These are phyloP conservation scores for Mactromeris polynyma DNA, from an alignment of 2,888 invertebrate genomes.

Conservation along the genomic window DNA sequence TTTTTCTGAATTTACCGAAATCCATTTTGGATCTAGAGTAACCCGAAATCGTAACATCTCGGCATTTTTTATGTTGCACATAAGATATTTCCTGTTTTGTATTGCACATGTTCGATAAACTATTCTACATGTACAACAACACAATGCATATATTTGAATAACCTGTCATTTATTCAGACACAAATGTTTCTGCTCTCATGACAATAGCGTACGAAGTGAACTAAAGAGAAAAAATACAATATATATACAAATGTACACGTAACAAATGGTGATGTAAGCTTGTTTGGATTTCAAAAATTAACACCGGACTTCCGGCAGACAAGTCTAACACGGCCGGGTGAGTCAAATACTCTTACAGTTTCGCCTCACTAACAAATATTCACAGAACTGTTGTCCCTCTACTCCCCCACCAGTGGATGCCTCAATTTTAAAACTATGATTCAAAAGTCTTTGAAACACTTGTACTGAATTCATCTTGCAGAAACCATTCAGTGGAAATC, in stretches of 20 bases:
- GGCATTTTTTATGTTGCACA: too few species aligned
- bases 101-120: too few species aligned
- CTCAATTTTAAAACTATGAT: constrained; percentile 92
- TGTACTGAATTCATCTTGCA: constrained; percentile 96
- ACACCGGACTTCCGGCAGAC: neutral
- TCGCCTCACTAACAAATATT: constrained; percentile 92
- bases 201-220: neutral
- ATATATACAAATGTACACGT: too few species aligned
- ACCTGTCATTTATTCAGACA: constrained; percentile 4
- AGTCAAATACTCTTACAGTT: constrained; percentile 26
- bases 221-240: neutral
- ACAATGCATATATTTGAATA: neutral
- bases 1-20: too few species aligned
- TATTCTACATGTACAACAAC: too few species aligned
- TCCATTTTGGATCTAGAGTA: too few species aligned
- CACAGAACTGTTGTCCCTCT: constrained; percentile 96
- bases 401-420: constrained; percentile 95
- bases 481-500: constrained; percentile 95
- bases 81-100: too few species aligned
- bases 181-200: neutral
- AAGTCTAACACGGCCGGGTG: neutral
- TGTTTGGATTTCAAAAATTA: neutral
- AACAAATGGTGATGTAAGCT: neutral
- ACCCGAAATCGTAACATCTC: too few species aligned
- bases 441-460: constrained; percentile 93